phyloP scores from a whole-genome alignment of 2,888 invertebrate species.

The Drosophila merina region DNA sequence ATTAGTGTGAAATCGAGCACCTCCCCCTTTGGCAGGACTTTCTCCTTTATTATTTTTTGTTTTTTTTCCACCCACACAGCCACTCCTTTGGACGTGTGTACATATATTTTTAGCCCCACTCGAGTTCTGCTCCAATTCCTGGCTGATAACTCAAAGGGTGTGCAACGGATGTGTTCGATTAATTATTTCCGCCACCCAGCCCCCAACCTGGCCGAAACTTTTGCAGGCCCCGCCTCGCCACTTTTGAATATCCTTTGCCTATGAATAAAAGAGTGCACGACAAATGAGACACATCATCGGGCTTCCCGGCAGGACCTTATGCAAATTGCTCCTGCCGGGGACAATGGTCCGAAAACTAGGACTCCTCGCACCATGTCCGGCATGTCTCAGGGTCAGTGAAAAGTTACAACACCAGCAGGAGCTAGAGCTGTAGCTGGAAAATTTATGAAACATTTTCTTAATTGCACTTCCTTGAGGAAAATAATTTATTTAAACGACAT shows the following conservation, averaged over 20 bases:
- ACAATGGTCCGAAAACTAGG: conserved; percentile 8
- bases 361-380: conserved; percentile 7
- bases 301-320: conserved; percentile 21
- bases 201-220: neutral
- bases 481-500: conserved; percentile 83
- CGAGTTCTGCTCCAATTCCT: conserved; percentile 42
- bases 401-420: conserved; percentile 44
- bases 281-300: conserved; percentile 44
- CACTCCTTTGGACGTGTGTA: conserved; percentile 23
- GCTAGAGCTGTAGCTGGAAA: conserved; percentile 45
- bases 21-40: neutral
- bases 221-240: neutral
- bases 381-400: conserved; percentile 49
- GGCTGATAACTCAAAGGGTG: conserved; percentile 35
- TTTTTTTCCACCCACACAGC: neutral
- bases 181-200: conserved; percentile 42
- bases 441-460: conserved; percentile 84
- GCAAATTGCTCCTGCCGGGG: conserved; percentile 38
- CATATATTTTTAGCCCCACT: conserved; percentile 30
- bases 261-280: conserved; percentile 40
- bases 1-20: conserved; percentile 26
- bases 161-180: conserved; percentile 48
- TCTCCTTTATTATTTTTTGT: neutral
- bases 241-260: conserved; percentile 8
- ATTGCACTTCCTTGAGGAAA: conserved; percentile 83